These are phyloP conservation scores for Halcyon chelicuti DNA, from an alignment of 2,797 vertebrate species.

Conservation along the genomic window DNA sequence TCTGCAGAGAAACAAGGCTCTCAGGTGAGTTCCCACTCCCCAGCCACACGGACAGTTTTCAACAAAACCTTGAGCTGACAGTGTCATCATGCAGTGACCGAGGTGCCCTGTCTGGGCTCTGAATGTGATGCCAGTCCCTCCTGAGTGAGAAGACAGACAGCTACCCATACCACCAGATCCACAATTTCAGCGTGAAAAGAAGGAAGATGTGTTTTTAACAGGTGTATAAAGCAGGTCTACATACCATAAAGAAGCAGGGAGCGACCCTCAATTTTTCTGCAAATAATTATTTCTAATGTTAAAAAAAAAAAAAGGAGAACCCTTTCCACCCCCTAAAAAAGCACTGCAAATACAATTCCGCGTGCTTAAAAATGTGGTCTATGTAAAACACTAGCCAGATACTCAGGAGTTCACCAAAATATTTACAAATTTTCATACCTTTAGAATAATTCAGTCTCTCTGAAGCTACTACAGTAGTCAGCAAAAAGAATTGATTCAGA, in stretches of 20 bases:
- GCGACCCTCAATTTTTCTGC: neutral
- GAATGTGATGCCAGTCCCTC: neutral
- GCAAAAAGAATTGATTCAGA: neutral
- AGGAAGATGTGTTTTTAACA: neutral
- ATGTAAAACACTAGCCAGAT: neutral
- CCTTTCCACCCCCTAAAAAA: neutral
- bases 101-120: neutral
- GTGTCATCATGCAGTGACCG: accelerated
- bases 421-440: neutral
- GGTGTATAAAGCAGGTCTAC: neutral
- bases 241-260: neutral
- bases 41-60: neutral
- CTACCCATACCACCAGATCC: neutral
- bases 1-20: accelerated
- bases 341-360: neutral
- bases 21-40: neutral
- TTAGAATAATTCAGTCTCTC: neutral
- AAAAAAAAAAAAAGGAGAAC: neutral
- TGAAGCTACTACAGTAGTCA: neutral
- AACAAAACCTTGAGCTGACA: neutral
- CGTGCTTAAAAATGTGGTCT: neutral
- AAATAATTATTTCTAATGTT: neutral
- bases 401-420: neutral
- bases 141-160: neutral
- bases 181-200: neutral